Evolutionary conservation across 2,888 invertebrate species (phyloP), one percentile per base, ranked within the genome.

Genomic region (Eustalomyia histrio): DNA sequence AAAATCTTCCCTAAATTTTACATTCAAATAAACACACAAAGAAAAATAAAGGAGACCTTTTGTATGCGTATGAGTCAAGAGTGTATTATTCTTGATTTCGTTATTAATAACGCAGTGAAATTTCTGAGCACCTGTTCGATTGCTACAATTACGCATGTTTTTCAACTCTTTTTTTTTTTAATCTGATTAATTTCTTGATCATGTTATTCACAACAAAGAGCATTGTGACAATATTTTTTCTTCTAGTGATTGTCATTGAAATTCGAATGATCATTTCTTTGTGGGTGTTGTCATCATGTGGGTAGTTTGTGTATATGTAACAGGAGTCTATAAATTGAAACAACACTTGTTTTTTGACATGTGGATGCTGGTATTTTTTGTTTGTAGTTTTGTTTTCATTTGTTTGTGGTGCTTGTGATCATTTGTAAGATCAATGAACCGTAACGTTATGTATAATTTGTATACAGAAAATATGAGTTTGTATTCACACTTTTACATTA

Each of bases 141-240:
- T 83, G 80, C 83, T 83, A 80, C 80, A 83, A 75, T 80, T 83
- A 81, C 81, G 81, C 81, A 81, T 81, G 81, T 81, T 76, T 76
- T 79, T 69, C 47, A 78, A 76, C 68, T 58, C 71, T 75, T n/a
- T n/a, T n/a, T n/a, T n/a, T n/a, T n/a, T n/a, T 75, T 71, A 33
- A 18, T 61, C 69, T 65, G 55, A 21, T 61, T 67, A 21, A 33
- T 21, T 18, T 1, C n/a, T 21, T 61, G 61, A 21, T 16, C 18
- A 29, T 2, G 29, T 16, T 14, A 17, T 52, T 8, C 9, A 0
- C 5, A 7, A 39, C 3, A 29, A 35, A 24, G 43, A 39, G 33
- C 29, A 39, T 61, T 64, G 43, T 65, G 71, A 76, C 29, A 64
- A 16, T 33, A 33, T 29, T 16, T 29, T n/a, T 29, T 29, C 17